A percentile compares a stretch with the other conserved stretches of the same genome.
These are phyloP conservation scores for Alloplasta piceator DNA, from an alignment of 2,888 invertebrate genomes.

Conservation along the genomic window DNA sequence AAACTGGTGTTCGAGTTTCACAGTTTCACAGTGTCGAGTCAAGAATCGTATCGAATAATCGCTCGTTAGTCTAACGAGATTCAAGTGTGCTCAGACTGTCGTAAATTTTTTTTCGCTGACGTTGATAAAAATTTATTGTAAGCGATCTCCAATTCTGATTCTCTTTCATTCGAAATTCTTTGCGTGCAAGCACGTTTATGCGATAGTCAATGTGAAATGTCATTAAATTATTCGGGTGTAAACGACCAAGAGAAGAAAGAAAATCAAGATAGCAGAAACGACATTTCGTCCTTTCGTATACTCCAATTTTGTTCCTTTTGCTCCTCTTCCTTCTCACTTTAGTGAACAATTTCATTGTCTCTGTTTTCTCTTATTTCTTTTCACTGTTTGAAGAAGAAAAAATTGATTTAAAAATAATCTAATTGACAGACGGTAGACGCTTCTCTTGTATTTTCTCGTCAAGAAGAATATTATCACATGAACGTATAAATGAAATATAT, in stretches of 20 bases:
- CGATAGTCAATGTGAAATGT: constrained; percentile 29
- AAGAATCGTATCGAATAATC: constrained; percentile 58
- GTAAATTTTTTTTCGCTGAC: constrained; percentile 57
- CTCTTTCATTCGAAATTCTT: constrained; percentile 9
- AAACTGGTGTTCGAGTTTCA: neutral
- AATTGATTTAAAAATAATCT: constrained; percentile 30
- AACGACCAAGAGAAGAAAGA: neutral
- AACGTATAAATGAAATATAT: too few species aligned
- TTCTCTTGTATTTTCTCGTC: constrained; percentile 21
- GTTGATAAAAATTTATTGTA: neutral
- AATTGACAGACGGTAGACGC: constrained; percentile 14
- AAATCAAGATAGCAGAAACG: constrained; percentile 7
- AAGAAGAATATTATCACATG: constrained; percentile 28
- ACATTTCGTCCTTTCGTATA: neutral
- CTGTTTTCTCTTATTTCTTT: neutral
- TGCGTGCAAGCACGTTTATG: constrained; percentile 1
- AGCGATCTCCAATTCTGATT: constrained; percentile 8
- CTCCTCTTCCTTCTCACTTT: neutral
- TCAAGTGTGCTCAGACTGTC: constrained; percentile 24
- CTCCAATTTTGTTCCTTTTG: neutral
- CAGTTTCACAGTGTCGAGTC: neutral
- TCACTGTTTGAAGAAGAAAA: neutral
- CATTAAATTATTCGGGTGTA: constrained; percentile 5
- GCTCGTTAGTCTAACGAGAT: constrained; percentile 62
- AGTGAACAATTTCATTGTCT: constrained; percentile 18